Evolutionary conservation across 2,113 vertebrate species (phyloP).

Genomic region (Larimichthys crocea): DNA sequence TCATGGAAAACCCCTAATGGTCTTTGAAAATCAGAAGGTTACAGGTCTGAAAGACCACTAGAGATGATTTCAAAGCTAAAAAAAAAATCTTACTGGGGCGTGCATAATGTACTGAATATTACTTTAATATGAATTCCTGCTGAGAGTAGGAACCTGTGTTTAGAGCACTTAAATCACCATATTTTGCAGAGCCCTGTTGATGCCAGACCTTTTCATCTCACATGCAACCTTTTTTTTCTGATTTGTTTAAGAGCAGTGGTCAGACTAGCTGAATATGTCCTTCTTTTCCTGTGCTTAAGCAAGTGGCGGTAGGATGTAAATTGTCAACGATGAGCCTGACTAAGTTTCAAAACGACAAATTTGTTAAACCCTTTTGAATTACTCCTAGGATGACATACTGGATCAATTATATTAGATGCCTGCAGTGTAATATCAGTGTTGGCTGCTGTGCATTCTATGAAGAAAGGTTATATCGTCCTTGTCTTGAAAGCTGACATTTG

Average conservation of each 20-base stretch:
- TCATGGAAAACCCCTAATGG: constrained; percentile 16
- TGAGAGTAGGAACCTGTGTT: constrained; percentile 8
- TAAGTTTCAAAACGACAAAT: neutral
- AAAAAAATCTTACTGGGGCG: neutral
- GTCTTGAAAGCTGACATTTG: constrained; percentile 84
- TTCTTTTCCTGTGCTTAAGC: neutral
- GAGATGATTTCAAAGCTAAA: neutral
- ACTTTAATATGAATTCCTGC: constrained; percentile 4
- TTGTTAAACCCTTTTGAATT: constrained; percentile 24
- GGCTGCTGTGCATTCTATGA: constrained; percentile 67
- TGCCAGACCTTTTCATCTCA: neutral
- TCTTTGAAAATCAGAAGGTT: constrained; percentile 33
- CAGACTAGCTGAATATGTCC: neutral
- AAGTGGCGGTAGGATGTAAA: neutral
- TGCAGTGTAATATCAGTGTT: constrained; percentile 47
- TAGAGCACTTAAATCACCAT: constrained; percentile 22
- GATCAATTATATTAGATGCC: constrained; percentile 44
- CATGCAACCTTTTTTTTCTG: neutral
- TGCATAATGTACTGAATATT: constrained; percentile 15
- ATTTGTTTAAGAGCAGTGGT: neutral
- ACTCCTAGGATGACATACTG: constrained; percentile 20
- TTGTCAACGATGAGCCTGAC: neutral
- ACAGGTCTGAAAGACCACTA: constrained; percentile 8
- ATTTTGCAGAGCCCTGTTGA: neutral
- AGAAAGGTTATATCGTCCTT: constrained; percentile 84